phyloP scores from a whole-genome alignment of 2,113 vertebrate species.

The Myotis brandtii region DNA sequence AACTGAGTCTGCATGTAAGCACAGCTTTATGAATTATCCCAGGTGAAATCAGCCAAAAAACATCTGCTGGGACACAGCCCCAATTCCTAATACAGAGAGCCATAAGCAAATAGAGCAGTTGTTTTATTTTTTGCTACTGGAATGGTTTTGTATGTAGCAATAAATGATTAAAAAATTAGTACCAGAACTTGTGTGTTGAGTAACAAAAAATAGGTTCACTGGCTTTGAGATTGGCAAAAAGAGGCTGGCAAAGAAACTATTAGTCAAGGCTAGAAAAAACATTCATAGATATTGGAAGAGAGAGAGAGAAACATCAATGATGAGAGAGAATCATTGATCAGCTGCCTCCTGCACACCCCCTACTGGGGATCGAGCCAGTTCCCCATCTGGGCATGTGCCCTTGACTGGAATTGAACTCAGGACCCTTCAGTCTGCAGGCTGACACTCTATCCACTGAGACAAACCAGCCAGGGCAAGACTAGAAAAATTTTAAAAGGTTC shows the following conservation, averaged over 20 bases:
- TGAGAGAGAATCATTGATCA: neutral
- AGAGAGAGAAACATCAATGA: too few relatives aligned
- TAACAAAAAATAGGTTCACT: neutral
- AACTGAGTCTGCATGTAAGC: neutral
- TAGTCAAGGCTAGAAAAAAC: neutral
- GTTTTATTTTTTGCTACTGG: neutral
- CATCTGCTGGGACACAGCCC: neutral
- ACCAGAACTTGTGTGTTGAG: neutral
- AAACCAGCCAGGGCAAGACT: neutral
- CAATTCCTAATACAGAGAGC: neutral
- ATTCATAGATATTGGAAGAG: too few relatives aligned
- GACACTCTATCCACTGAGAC: neutral
- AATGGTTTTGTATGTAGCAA: neutral
- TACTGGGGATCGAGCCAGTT: neutral
- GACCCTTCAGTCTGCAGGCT: neutral
- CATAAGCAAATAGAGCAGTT: neutral
- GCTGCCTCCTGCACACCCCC: too few relatives aligned
- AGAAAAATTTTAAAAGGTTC: neutral
- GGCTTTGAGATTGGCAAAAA: neutral
- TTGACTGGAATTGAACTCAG: neutral
- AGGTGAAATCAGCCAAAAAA: neutral
- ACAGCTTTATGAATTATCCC: neutral
- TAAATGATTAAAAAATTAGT: neutral
- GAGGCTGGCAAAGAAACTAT: neutral
- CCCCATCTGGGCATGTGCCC: neutral